Percentiles rank a stretch among this genome's conserved stretches.
Conservation (phyloP, 2,113 vertebrate genomes). For the Apus apus region DNA sequence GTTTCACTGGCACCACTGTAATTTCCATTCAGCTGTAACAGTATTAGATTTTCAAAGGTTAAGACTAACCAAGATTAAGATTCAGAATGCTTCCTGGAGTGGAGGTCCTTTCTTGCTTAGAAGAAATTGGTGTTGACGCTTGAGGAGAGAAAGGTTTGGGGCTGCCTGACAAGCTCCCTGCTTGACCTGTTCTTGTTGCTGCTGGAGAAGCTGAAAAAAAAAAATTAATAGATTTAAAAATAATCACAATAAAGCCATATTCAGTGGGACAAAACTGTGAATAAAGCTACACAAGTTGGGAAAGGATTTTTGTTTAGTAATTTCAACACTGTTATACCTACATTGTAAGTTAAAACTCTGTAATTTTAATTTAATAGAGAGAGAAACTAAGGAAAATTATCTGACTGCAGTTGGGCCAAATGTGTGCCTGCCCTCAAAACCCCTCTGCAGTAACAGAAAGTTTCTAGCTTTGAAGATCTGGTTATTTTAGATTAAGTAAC, state of each 20-base stretch:
- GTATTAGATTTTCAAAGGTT: not conserved
- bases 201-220: constrained; percentile 88
- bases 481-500: not conserved
- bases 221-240: constrained; percentile 36
- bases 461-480: not conserved
- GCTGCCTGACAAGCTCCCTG: constrained; percentile 87
- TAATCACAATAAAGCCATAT: not conserved
- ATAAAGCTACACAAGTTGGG: not conserved
- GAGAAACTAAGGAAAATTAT: not conserved
- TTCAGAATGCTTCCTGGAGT: constrained; percentile 95
- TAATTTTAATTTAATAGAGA: not conserved
- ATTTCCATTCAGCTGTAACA: not conserved
- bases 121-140: constrained; percentile 77
- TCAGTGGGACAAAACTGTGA: not conserved
- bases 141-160: constrained; percentile 91
- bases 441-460: not conserved
- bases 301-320: not conserved
- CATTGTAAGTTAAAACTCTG: not conserved
- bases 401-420: not conserved
- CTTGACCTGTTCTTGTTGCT: constrained; percentile 86
- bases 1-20: not conserved
- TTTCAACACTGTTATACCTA: not conserved
- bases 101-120: constrained; percentile 86
- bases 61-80: constrained; percentile 92
- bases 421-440: not conserved